Conservation (phyloP, 2,888 invertebrate species). For the Microchrysa polita region DNA sequence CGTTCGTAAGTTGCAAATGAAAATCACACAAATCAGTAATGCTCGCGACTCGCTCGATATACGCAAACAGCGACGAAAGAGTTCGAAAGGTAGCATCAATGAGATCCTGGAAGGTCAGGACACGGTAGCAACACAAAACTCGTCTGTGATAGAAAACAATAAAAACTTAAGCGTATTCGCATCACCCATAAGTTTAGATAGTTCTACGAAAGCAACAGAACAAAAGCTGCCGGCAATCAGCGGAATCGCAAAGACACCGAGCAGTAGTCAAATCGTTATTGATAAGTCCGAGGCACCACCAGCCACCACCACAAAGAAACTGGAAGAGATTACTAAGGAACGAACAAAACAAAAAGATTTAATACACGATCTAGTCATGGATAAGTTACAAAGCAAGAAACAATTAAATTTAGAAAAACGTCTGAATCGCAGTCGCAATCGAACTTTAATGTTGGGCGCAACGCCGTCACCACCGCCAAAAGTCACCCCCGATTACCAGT, state of each 20-base stretch:
- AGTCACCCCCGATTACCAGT: slow-evolving; percentile 58
- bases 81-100: slow-evolving; percentile 63
- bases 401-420: slow-evolving; percentile 71
- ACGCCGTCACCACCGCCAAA: slow-evolving; percentile 61
- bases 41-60: slow-evolving; percentile 75
- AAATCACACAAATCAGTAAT: slow-evolving; percentile 76
- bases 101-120: slow-evolving; percentile 3
- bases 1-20: slow-evolving; percentile 72
- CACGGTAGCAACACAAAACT: slow-evolving; percentile 42
- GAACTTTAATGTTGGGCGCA: slow-evolving; percentile 60
- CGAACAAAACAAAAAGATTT: slow-evolving; percentile 84
- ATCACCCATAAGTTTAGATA: slow-evolving; percentile 52
- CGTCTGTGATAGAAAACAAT: slow-evolving; percentile 60
- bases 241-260: background rate
- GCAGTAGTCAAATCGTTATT: slow-evolving; percentile 49
- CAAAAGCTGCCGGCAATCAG: slow-evolving; percentile 55
- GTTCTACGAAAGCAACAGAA: slow-evolving; percentile 52
- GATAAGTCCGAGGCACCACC: slow-evolving; percentile 65
- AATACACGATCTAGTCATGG: slow-evolving; percentile 84
- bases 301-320: slow-evolving; percentile 73
- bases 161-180: slow-evolving; percentile 50
- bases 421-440: slow-evolving; percentile 69
- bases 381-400: slow-evolving; percentile 76
- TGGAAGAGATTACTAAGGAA: slow-evolving; percentile 82
- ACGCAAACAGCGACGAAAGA: slow-evolving; percentile 67